Evolutionary conservation across 2,113 vertebrate species (phyloP), one percentile per base, ranked within the genome.

Genomic region (Physeter macrocephalus): DNA sequence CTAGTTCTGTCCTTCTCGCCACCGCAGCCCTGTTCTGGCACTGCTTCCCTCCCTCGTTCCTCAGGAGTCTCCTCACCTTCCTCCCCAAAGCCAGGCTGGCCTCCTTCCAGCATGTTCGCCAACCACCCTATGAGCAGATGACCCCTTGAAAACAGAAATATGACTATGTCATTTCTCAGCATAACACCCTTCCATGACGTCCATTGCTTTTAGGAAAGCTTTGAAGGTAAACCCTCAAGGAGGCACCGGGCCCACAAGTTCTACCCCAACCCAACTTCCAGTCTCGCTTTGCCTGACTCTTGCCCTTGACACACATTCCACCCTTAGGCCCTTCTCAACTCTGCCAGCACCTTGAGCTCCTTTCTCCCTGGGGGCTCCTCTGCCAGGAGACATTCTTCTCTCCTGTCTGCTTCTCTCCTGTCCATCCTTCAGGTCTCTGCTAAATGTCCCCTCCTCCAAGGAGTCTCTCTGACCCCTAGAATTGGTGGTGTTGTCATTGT

Each of bases 1-100:
- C 81, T 23, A 34, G n/a, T 18, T 54, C 92, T 27, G 4, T 41
- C 34, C 49, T 29, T 54, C 74, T 77, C 0, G 0, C 43, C 21
- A 39, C 59, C 11, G 7, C 69, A 66, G 43, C 77, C 59, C 72
- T 31, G 12, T 82, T 83, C 74, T 9, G 0, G 67, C 27, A 14
- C 57, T 0, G 0, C 49, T 15, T 57, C 57, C 59, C 46, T 46
- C 23, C 43, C 15, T 2, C 20, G 18, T 54, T 69, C 3, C 27
- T 97, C 43, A 1, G 80, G 25, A 97, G 93, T 98, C 92, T 93
- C 96, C 97, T 97, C 89, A 87, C 96, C 80, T 82, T 43, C 78
- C 67, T 93, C 88, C 90, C 77, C 25, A 49, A 62, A 78, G 93
- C 72, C 46, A 9, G 17, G 1, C 90, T 96, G 97, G 96, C 93